Evolutionary conservation across 2,113 vertebrate species (phyloP), one percentile per base, ranked within the genome.

Genomic region (Columba janthina): DNA sequence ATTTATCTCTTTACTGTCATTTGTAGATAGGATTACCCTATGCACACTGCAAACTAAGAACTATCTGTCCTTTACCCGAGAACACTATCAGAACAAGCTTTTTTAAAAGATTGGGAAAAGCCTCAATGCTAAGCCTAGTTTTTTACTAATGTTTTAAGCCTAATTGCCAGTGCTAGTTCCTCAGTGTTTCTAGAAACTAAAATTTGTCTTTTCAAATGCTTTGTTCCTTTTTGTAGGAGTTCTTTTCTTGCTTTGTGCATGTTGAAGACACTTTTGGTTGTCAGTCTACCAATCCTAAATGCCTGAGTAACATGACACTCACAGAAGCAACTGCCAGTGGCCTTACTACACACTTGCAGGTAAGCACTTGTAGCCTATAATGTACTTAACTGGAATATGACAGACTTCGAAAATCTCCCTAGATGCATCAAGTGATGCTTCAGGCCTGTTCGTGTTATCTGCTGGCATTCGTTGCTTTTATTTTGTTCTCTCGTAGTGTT

Each of bases 111-210:
- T 6, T 74, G 38, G 38, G 66, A 53, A 48, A 84, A 1, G 2
- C 44, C 3, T 51, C 15, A 32, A 3, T 31, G 5, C 10, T 72
- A 72, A 67, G 22, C 0, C 8, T 31, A 34, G 8, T 0, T 31
- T 90, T 81, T 64, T 12, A 32, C 10, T 21, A 24, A 9, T 46
- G 36, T 28, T 69, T 60, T 19, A 64, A 21, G 3, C 10, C 4
- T 78, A 6, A 42, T 48, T 66, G 1, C 1, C 6, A 10, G 6
- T 19, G 14, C 4, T 14, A 71, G 20, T 46, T 87, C 12, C 58
- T 50, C 28, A 22, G 21, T 32, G 56, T 22, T 75, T 75, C 44
- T 58, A 66, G 10, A 85, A 78, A 32, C 11, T 24, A 67, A 58
- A 67, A 64, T 34, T 34, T 15, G 2, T 15, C 31, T 79, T 91